Evolutionary conservation across 2,113 vertebrate genomes (phyloP).

Genomic region (Serinus canaria): DNA sequence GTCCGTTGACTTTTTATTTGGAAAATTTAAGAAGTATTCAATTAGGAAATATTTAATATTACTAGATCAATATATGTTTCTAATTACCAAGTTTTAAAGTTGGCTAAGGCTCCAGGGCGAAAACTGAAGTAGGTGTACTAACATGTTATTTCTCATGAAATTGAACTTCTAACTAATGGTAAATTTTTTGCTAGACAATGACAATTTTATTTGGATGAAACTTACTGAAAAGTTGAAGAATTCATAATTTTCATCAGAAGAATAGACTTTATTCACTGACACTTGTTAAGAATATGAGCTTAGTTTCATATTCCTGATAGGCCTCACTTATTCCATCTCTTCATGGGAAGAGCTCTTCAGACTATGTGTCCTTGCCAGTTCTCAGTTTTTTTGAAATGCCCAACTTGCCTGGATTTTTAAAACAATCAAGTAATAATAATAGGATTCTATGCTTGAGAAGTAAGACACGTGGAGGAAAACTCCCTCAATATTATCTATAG

Average conservation of each 20-base stretch:
- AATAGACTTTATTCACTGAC: neutral
- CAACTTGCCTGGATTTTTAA: neutral
- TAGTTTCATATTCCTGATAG: neutral
- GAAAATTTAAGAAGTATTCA: neutral
- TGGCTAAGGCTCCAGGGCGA: neutral
- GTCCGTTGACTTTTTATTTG: neutral
- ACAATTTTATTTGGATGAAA: neutral
- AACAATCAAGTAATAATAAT: neutral
- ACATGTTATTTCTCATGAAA: neutral
- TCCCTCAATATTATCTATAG: neutral
- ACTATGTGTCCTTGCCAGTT: neutral
- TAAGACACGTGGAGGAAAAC: neutral
- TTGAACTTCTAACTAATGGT: neutral
- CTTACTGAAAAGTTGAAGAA: neutral
- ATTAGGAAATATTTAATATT: neutral
- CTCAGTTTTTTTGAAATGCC: neutral
- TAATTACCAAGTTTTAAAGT: neutral
- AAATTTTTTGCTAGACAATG: neutral
- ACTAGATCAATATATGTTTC: neutral
- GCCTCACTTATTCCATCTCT: neutral
- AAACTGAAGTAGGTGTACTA: neutral
- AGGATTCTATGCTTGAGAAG: neutral
- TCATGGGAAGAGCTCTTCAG: neutral
- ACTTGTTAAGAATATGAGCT: neutral
- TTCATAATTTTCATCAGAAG: neutral